Evolutionary conservation across 2,113 vertebrate genomes (phyloP).

Genomic region (Progne subis): DNA sequence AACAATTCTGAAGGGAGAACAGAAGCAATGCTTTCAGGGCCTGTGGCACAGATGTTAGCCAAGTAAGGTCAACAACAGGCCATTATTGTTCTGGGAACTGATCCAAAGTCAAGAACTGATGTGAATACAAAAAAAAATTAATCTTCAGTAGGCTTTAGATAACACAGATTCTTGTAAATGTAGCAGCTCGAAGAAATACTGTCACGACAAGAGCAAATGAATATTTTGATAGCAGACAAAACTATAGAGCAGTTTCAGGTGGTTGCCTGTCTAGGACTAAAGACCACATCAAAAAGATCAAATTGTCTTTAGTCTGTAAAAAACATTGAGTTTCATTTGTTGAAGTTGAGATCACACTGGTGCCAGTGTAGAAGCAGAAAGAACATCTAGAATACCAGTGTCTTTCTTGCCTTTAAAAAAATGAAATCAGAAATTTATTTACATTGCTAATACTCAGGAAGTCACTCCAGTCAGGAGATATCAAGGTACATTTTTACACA

Average conservation of each 20-base stretch:
- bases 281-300: slow-evolving; percentile 38
- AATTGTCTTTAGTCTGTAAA: background rate
- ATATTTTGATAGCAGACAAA: background rate
- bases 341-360: background rate
- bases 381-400: background rate
- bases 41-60: background rate
- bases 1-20: background rate
- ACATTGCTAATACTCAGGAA: background rate
- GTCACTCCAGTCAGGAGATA: background rate
- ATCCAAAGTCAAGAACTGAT: background rate
- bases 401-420: background rate
- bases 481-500: background rate
- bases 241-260: background rate
- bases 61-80: background rate
- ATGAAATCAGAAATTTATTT: background rate
- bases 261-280: background rate
- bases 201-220: background rate
- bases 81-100: background rate
- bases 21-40: background rate
- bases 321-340: background rate
- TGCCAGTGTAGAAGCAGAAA: background rate
- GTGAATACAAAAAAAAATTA: background rate
- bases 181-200: background rate
- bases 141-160: background rate
- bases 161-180: background rate